Percentiles rank a stretch among this genome's conserved stretches.
Conservation (phyloP, 2,797 vertebrate species). For the Acomys russatus region DNA sequence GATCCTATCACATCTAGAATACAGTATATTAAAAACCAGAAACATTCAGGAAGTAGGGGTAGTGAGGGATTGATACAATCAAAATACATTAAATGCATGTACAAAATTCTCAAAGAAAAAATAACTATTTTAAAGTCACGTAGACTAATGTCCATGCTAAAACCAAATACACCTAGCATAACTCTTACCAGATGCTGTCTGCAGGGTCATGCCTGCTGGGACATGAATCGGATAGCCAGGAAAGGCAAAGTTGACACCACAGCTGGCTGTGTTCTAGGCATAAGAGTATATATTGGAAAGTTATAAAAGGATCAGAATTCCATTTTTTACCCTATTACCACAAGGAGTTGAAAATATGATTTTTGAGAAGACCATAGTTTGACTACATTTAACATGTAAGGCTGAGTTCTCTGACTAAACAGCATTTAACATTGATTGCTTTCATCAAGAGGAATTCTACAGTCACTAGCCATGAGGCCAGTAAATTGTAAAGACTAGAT, state of each 20-base stretch:
- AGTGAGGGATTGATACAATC: neutral
- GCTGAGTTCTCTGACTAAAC: slow-evolving; percentile 47
- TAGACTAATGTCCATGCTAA: slow-evolving; percentile 27
- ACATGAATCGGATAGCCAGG: slow-evolving; percentile 95
- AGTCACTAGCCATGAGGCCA: slow-evolving; percentile 10
- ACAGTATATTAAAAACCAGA: neutral
- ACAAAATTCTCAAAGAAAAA: neutral
- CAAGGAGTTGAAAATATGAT: slow-evolving; percentile 6
- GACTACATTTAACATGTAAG: slow-evolving; percentile 3
- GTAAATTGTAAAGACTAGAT: neutral
- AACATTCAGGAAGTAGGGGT: neutral
- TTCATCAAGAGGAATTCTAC: slow-evolving; percentile 25
- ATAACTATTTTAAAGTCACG: neutral
- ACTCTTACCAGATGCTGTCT: slow-evolving; percentile 94
- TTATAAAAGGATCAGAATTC: slow-evolving; percentile 42
- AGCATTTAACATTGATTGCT: slow-evolving; percentile 25
- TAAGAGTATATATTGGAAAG: slow-evolving; percentile 49
- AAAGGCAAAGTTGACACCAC: slow-evolving; percentile 91
- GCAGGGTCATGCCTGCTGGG: slow-evolving; percentile 95
- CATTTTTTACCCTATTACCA: neutral
- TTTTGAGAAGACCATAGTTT: slow-evolving; percentile 2
- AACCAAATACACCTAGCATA: slow-evolving; percentile 6
- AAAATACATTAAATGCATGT: neutral
- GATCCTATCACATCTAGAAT: slow-evolving; percentile 14
- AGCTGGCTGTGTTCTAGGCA: slow-evolving; percentile 89